Conservation (phyloP, 2,797 vertebrate genomes). For the Acanthurus lineatus region DNA sequence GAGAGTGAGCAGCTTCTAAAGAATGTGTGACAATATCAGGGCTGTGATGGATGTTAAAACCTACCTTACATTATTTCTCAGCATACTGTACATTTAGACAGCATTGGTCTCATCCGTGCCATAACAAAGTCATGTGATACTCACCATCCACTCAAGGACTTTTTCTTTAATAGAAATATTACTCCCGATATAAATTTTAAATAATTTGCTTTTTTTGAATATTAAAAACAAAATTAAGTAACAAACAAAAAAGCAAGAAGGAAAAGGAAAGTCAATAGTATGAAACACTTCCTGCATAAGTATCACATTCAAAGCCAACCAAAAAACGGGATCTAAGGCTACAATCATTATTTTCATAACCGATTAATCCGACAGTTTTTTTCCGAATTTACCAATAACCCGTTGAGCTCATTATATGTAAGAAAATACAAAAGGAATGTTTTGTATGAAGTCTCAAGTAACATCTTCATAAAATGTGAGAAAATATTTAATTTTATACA, state of each 20-base stretch:
- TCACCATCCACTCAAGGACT: neutral
- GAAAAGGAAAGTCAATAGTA: no score
- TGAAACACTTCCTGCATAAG: neutral
- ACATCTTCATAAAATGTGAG: no score
- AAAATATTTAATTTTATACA: no score
- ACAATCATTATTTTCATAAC: neutral
- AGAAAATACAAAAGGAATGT: neutral
- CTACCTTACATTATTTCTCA: constrained; percentile 2
- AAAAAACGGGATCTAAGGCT: neutral
- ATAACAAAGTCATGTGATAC: neutral
- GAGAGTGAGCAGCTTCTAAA: neutral
- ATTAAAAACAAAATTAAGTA: no score
- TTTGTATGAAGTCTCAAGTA: no score
- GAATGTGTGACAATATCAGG: neutral
- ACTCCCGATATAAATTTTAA: no score
- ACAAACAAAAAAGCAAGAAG: no score
- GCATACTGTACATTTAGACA: neutral
- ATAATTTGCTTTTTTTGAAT: no score
- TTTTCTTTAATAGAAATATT: no score
- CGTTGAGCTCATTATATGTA: neutral
- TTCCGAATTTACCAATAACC: neutral
- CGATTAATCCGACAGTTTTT: neutral
- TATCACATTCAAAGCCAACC: neutral
- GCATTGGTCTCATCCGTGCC: neutral
- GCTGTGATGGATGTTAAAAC: neutral